These are phyloP conservation scores for Ichneumoninae sp. DNA, from an alignment of 2,888 invertebrate genomes.

Conservation along the genomic window DNA sequence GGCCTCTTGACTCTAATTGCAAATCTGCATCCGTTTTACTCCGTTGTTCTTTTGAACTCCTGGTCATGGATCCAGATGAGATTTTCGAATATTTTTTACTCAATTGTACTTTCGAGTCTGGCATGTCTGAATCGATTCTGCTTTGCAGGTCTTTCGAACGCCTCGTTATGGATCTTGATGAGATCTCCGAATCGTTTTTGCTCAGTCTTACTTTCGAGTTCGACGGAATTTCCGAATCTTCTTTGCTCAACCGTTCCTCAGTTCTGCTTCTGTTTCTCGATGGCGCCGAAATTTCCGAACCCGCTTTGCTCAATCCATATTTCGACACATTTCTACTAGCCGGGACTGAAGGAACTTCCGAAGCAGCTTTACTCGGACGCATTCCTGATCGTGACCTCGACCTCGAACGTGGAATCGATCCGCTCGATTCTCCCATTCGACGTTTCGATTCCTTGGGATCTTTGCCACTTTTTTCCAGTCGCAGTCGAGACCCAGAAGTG, in stretches of 20 bases:
- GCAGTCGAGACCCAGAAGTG: conserved; percentile 37
- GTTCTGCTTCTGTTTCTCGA: conserved; percentile 11
- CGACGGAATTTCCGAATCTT: conserved; percentile 8
- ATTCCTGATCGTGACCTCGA: not conserved
- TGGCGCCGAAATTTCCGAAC: not conserved
- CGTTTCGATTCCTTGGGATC: conserved; percentile 4
- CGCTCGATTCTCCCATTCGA: not conserved
- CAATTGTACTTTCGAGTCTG: not conserved
- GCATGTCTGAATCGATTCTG: not conserved
- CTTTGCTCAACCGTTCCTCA: conserved; percentile 23
- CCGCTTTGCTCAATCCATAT: conserved; percentile 16
- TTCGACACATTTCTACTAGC: conserved; percentile 18
- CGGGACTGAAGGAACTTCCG: not conserved
- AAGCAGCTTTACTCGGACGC: not conserved
- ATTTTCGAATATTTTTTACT: not conserved
- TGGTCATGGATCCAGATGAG: not conserved
- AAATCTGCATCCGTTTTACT: too few species aligned
- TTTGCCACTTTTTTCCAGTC: conserved; percentile 24
- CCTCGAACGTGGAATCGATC: not conserved
- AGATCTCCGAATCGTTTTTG: not conserved
- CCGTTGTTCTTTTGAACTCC: too few species aligned
- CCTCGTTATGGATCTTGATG: not conserved
- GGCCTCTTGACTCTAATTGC: too few species aligned
- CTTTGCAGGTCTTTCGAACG: not conserved
- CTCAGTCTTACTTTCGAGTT: not conserved